Conservation (phyloP, 2,888 invertebrate genomes). For the Caenorhabditis macrosperma region DNA sequence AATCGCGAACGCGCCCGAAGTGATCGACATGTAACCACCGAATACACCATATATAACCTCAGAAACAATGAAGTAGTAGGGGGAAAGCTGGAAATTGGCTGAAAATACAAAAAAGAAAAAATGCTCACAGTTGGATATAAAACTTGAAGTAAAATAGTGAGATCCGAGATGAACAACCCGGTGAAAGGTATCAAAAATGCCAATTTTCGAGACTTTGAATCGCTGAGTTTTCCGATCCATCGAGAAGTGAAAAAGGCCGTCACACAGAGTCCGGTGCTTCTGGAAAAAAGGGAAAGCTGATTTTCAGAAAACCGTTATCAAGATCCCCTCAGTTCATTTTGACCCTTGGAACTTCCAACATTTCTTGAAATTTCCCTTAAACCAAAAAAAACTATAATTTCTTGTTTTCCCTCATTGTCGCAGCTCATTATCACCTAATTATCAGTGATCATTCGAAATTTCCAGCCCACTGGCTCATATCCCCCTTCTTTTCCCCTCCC, state of each 20-base stretch:
- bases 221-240: constrained; percentile 60
- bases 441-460: no score
- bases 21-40: constrained; percentile 68
- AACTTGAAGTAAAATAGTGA: constrained; percentile 61
- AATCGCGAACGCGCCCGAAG: constrained; percentile 58
- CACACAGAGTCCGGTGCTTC: constrained; percentile 60
- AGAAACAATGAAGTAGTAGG: constrained; percentile 62
- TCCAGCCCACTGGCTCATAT: no score
- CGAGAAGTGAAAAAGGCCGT: constrained; percentile 60
- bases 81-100: constrained; percentile 21
- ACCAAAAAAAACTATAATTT: no score
- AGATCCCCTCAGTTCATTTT: background rate
- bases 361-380: background rate
- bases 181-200: constrained; percentile 66
- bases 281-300: constrained; percentile 20
- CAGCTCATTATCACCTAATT: no score
- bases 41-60: constrained; percentile 65
- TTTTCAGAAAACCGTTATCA: background rate
- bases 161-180: constrained; percentile 64
- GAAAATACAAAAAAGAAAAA: background rate
- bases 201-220: constrained; percentile 58
- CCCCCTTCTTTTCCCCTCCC: no score
- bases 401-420: no score
- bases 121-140: constrained; percentile 12
- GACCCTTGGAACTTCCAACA: background rate